Conservation (phyloP, 2,113 vertebrate species). For the Struthidea cinerea region DNA sequence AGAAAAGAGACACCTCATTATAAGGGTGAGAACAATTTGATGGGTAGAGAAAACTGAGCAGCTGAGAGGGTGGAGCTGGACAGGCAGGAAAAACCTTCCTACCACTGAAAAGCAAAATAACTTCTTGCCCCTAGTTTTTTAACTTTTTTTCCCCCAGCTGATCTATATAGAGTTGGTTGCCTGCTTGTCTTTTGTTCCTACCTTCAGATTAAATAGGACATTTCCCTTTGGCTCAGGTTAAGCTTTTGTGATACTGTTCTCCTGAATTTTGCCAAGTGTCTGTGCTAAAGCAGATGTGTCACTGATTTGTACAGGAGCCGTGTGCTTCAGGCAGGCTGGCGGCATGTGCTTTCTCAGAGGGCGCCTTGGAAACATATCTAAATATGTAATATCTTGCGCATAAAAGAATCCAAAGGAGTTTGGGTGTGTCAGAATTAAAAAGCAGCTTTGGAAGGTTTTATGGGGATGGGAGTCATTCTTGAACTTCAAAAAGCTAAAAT, state of each 20-base stretch:
- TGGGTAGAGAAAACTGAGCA: not conserved
- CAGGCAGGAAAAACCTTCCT: not conserved
- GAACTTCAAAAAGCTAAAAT: not conserved
- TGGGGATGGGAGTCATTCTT: not conserved
- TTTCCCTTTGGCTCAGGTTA: not conserved
- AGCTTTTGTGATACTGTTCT: not conserved
- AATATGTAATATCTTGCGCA: not conserved
- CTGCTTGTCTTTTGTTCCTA: not conserved
- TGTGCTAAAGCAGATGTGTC: not conserved
- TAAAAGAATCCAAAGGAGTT: not conserved
- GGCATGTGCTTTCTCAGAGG: not conserved
- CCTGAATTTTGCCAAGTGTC: not conserved
- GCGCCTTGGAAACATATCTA: not conserved
- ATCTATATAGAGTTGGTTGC: not conserved
- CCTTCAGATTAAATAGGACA: not conserved
- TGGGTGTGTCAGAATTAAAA: not conserved
- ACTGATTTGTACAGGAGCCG: not conserved
- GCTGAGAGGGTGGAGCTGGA: not conserved
- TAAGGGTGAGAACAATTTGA: not conserved
- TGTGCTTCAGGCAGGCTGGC: not conserved
- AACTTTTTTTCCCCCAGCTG: not conserved
- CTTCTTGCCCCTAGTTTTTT: not conserved
- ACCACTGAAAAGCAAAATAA: not conserved
- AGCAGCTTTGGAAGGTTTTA: not conserved
- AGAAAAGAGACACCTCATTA: accelerated